These are phyloP conservation scores for Cinclus mexicanus DNA, from an alignment of 2,113 vertebrate genomes.

Conservation along the genomic window DNA sequence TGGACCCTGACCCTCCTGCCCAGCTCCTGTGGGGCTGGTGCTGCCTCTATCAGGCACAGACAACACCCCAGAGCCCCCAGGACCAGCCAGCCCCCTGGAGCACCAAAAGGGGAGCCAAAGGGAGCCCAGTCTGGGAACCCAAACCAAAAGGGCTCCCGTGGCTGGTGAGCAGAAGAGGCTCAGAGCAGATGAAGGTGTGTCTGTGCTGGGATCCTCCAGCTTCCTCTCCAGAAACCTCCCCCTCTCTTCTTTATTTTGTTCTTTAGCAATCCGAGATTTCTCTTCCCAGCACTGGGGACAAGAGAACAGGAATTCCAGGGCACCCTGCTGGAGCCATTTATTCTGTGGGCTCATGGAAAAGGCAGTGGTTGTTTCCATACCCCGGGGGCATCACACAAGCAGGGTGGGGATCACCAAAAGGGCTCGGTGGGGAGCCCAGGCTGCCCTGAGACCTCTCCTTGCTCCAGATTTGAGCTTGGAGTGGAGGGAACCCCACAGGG, in stretches of 20 bases:
- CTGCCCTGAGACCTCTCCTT: neutral
- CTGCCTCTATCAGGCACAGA: neutral
- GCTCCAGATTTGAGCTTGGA: neutral
- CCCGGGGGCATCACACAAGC: neutral
- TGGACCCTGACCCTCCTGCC: neutral
- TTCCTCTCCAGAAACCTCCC: neutral
- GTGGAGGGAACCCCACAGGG: neutral
- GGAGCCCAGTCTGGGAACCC: neutral
- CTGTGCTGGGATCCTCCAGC: neutral
- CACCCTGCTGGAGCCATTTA: neutral
- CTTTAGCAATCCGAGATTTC: neutral
- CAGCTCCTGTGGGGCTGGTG: neutral
- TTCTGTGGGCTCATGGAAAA: accelerated
- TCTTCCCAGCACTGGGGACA: neutral
- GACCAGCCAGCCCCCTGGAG: neutral
- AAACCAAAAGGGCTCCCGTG: neutral
- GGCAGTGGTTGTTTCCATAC: accelerated
- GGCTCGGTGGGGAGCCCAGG: neutral
- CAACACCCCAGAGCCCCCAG: neutral
- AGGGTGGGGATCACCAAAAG: neutral
- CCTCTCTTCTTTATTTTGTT: neutral
- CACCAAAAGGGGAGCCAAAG: neutral
- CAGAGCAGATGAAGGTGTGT: neutral
- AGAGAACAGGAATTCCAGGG: neutral
- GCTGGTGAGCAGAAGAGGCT: neutral